phyloP scores from a whole-genome alignment of 2,797 vertebrate genomes.

The Neomorphus geoffroyi region DNA sequence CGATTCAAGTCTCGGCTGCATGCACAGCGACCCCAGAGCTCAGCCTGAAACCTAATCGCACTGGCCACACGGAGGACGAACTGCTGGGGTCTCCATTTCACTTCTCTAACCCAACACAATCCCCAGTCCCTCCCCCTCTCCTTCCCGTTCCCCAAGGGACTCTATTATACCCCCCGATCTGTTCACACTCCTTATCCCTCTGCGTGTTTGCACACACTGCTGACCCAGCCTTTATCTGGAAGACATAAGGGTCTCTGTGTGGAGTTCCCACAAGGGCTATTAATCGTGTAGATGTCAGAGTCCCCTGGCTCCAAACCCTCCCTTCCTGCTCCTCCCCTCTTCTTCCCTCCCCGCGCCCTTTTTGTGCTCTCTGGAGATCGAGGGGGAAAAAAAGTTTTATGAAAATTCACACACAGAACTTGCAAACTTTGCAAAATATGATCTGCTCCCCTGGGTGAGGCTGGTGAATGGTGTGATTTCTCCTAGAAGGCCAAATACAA shows the following conservation, averaged over 20 bases:
- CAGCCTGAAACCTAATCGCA: background rate
- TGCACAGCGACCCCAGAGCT: background rate
- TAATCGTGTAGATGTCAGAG: conserved; percentile 23
- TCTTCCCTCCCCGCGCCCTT: background rate
- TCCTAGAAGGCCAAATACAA: background rate
- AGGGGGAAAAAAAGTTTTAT: background rate
- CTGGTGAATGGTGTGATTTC: background rate
- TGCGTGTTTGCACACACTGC: conserved; percentile 59
- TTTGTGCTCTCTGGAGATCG: background rate
- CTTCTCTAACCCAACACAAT: conserved; percentile 46
- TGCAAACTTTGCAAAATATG: conserved; percentile 4
- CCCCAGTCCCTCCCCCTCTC: background rate
- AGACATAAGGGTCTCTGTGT: conserved; percentile 29
- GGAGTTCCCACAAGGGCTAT: conserved; percentile 13
- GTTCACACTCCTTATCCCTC: conserved; percentile 64
- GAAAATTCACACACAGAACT: conserved; percentile 9
- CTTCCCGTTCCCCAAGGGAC: conserved; percentile 10
- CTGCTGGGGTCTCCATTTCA: conserved; percentile 74
- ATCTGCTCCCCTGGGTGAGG: background rate
- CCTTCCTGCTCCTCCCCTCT: conserved; percentile 21
- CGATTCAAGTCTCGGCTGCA: background rate
- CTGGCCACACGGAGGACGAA: background rate
- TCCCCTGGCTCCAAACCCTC: background rate
- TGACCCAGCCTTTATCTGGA: conserved; percentile 52
- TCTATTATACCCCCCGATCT: conserved; percentile 59